A percentile compares a stretch with the other conserved stretches of the same genome.
phyloP scores from a whole-genome alignment of 92 coral and sea anemone species.

The Isaurus tuberculatus region DNA sequence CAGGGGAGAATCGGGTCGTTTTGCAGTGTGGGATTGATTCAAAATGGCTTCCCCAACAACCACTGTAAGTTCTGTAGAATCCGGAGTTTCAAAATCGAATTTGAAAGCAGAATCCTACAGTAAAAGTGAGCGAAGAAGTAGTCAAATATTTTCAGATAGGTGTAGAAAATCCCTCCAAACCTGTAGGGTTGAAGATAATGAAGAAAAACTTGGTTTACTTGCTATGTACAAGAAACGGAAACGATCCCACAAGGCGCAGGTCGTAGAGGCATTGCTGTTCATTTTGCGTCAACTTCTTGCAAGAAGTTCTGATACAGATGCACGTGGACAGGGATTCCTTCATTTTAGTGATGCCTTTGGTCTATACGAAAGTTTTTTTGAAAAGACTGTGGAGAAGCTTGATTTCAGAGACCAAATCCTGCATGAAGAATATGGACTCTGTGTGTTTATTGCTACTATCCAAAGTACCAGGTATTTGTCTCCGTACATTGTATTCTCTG shows the following conservation, averaged over 20 bases:
- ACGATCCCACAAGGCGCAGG: constrained; percentile 35
- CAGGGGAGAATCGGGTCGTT: constrained; percentile 12
- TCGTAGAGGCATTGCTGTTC: constrained; percentile 60
- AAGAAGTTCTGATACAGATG: constrained; percentile 37
- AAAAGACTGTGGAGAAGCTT: constrained; percentile 36
- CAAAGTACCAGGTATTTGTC: constrained; percentile 52
- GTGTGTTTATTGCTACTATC: constrained; percentile 62
- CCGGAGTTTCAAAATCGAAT: neutral
- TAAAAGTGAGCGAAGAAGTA: constrained; percentile 28
- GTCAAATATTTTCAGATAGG: neutral
- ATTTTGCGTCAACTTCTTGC: constrained; percentile 66
- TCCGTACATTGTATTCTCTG: neutral
- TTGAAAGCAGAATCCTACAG: neutral
- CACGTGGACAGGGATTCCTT: constrained; percentile 58
- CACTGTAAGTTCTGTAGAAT: too few species aligned
- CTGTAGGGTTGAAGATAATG: constrained; percentile 55
- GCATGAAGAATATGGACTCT: constrained; percentile 61
- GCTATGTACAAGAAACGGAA: constrained; percentile 45
- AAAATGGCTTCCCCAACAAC: constrained; percentile 22
- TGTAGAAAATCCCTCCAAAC: constrained; percentile 55
- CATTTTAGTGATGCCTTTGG: constrained; percentile 61
- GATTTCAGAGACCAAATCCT: constrained; percentile 56
- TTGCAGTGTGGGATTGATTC: constrained; percentile 15
- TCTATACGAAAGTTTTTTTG: constrained; percentile 57
- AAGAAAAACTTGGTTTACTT: constrained; percentile 66